Base-by-base conservation (phyloP, 2,113 vertebrate genomes). In the Siniperca knerii region DNA sequence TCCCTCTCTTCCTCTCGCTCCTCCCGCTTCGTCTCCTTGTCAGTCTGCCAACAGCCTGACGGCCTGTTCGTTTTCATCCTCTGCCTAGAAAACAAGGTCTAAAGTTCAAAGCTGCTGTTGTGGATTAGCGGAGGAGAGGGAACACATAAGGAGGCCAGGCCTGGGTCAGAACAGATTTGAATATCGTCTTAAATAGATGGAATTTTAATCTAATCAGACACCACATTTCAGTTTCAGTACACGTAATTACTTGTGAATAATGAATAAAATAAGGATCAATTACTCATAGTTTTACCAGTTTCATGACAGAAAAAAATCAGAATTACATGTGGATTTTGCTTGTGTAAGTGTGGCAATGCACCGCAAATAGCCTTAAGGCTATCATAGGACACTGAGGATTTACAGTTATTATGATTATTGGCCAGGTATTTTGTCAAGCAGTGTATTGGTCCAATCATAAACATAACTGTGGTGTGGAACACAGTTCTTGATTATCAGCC, bases 41-140 rank as follows among this genome's bases (percentile, higher is more conserved):
- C 82, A 40, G 75, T 11, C 82, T 87, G 91, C 93, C 93, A 94
- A 55, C 83, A 83, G 85, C 81, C 68, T 52, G 79, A 81, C 80
- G 69, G 92, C 77, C 87, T 76, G 78, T 92, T 92, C 62, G 74
- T 93, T 94, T 90, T 90, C 83, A 88, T 92, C 91, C 89, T 91
- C 85, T 75, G 83, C 87, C 85, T 85, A 82, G 71, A 95, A 95
- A 95, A 94, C 92, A 87, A 93, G 92, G 95, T 95, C 92, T 90
- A 94, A 94, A 94, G 95, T 96, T 95, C 93, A 95, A 90, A 85
- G 78, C 93, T 70, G 84, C 86, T 90, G 81, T 86, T 90, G 86
- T 85, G 90, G 89, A 91, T 94, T 88, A 87, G 80, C 75, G 68
- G 85, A 69, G 78, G 58, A 82, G 82, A 72, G 81, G 71, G 58